Evolutionary conservation across 2,888 invertebrate species (phyloP).

Genomic region (Aleiodes leptofemur): DNA sequence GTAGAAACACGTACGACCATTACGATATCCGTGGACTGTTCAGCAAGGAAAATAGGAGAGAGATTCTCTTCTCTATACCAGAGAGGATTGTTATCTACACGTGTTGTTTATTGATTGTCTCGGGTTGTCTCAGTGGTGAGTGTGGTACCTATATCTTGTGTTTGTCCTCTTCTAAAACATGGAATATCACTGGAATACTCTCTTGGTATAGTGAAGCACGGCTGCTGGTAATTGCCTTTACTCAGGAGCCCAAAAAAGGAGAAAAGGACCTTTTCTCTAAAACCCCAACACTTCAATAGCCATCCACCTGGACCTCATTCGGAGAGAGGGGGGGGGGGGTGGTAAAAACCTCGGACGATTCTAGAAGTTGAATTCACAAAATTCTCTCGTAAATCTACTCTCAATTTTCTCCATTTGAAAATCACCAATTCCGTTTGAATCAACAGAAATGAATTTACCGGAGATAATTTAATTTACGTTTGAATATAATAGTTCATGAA

Average conservation of each 20-base stretch:
- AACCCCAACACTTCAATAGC: conserved; percentile 49
- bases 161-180: conserved; percentile 29
- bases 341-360: conserved; percentile 49
- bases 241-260: conserved; percentile 24
- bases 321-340: no score
- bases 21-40: conserved; percentile 64
- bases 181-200: conserved; percentile 31
- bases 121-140: conserved; percentile 65
- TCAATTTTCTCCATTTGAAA: conserved; percentile 25
- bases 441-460: neutral
- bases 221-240: conserved; percentile 67
- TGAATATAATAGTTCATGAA: conserved; percentile 13
- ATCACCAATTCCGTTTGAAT: conserved; percentile 11
- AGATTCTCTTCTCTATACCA: conserved; percentile 63
- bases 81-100: conserved; percentile 73
- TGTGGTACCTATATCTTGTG: conserved; percentile 30
- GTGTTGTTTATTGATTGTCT: conserved; percentile 74
- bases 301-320: conserved; percentile 45
- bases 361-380: conserved; percentile 51
- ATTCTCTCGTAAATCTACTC: conserved; percentile 37
- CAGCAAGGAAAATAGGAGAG: conserved; percentile 68
- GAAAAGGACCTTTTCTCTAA: conserved; percentile 8
- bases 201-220: conserved; percentile 64
- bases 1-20: conserved; percentile 71
- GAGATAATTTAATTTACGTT: neutral